Conservation (phyloP, 2,113 vertebrate genomes). For the Tympanuchus pallidicinctus region DNA sequence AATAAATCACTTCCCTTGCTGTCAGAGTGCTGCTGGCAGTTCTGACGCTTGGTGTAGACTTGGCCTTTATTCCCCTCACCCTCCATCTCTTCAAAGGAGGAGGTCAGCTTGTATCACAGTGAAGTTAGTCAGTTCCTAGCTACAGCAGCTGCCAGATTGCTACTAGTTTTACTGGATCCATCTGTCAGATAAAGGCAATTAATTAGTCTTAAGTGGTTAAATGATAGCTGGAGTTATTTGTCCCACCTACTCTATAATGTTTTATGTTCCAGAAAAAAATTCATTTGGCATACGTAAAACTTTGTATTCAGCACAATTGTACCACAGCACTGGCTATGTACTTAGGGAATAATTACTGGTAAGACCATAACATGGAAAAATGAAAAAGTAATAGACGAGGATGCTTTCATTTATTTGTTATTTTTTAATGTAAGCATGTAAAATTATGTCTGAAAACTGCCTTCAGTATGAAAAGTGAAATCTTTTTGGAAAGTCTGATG, state of each 20-base stretch:
- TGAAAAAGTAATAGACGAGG: not conserved
- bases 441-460: not conserved
- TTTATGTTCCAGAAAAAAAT: not conserved
- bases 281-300: not conserved
- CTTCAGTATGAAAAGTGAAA: not conserved
- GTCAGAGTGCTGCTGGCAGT: not conserved
- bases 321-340: not conserved
- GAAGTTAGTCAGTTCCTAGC: not conserved
- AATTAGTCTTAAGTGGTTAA: slow-evolving; percentile 60
- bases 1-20: not conserved
- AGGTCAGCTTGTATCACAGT: not conserved
- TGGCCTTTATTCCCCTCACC: not conserved
- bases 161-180: slow-evolving; percentile 25
- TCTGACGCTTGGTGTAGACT: not conserved
- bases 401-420: not conserved
- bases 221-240: slow-evolving; percentile 9
- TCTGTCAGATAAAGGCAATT: slow-evolving; percentile 35
- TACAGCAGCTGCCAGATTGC: slow-evolving; percentile 22
- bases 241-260: not conserved
- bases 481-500: not conserved
- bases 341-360: not conserved
- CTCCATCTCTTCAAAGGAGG: not conserved
- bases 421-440: not conserved
- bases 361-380: not conserved
- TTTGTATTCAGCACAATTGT: not conserved